phyloP scores from a whole-genome alignment of 1,140 invertebrate genomes.

The Scaptomyza montana region DNA sequence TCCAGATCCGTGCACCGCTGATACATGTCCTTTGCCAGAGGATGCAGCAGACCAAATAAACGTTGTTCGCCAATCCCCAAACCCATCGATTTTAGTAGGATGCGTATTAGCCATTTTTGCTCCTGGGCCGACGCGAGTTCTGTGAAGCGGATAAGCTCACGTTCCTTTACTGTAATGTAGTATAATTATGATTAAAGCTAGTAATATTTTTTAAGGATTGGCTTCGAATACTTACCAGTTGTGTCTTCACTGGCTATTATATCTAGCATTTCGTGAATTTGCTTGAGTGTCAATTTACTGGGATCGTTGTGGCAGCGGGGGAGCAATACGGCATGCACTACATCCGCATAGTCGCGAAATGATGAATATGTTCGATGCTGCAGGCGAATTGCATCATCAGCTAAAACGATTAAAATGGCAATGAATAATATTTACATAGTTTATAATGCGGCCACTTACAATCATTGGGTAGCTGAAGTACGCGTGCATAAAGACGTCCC shows the following conservation, averaged over 20 bases:
- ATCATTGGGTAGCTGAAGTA: constrained; percentile 88
- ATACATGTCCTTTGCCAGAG: constrained; percentile 91
- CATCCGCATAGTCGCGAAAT: constrained; percentile 89
- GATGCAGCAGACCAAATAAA: constrained; percentile 90
- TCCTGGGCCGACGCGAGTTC: constrained; percentile 88
- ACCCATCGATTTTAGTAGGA: constrained; percentile 93
- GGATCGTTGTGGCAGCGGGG: constrained; percentile 85
- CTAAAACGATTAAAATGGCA: constrained; percentile 41
- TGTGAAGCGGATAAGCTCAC: constrained; percentile 85
- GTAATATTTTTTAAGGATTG: background rate
- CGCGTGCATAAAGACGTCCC: constrained; percentile 87
- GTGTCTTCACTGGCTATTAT: constrained; percentile 86
- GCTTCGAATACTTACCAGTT: constrained; percentile 49
- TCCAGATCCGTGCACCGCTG: constrained; percentile 89
- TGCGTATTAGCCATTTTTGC: constrained; percentile 94
- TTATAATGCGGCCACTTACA: constrained; percentile 43
- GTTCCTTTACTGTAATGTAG: constrained; percentile 83
- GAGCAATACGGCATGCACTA: constrained; percentile 88
- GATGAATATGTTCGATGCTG: constrained; percentile 85
- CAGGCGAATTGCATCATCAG: constrained; percentile 87
- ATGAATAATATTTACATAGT: too few relatives aligned
- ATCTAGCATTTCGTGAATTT: constrained; percentile 90
- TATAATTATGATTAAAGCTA: constrained; percentile 21
- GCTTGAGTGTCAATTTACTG: constrained; percentile 85
- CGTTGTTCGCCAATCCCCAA: constrained; percentile 89